Conservation (phyloP, 2,797 vertebrate genomes). For the Steatocranus sp. region DNA sequence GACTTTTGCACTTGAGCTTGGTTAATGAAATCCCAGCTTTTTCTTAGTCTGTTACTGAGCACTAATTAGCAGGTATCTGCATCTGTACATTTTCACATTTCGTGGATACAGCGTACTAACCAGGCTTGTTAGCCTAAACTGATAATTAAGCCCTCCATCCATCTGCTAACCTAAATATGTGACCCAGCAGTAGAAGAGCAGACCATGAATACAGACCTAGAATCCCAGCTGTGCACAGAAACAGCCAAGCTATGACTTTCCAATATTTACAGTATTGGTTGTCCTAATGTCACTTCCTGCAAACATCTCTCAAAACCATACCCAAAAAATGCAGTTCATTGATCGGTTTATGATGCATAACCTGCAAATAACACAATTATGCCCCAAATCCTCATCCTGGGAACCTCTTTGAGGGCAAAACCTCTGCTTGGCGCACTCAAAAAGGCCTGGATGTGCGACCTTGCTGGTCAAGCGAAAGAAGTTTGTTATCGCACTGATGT, state of each 20-base stretch:
- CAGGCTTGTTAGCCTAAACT: neutral
- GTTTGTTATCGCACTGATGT: neutral
- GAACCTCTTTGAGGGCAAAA: neutral
- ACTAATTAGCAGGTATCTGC: neutral
- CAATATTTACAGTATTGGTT: neutral
- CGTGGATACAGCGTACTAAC: rapidly evolving
- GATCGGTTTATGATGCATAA: neutral
- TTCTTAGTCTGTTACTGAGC: neutral
- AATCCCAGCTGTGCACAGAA: neutral
- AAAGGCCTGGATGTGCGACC: neutral
- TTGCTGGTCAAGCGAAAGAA: neutral
- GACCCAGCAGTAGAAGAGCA: neutral
- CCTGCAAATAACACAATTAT: neutral
- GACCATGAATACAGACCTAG: neutral
- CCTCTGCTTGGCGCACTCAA: neutral
- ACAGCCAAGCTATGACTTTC: neutral
- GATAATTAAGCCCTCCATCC: neutral
- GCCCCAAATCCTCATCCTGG: neutral
- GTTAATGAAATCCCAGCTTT: neutral
- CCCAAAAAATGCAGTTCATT: neutral
- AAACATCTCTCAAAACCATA: neutral
- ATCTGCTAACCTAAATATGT: neutral
- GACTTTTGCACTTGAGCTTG: neutral
- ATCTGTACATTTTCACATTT: neutral
- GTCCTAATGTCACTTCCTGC: neutral